Percentiles rank a stretch among this genome's conserved stretches.
Evolutionary conservation across 2,888 invertebrate genomes (phyloP).

Genomic region (Andrena fulva): DNA sequence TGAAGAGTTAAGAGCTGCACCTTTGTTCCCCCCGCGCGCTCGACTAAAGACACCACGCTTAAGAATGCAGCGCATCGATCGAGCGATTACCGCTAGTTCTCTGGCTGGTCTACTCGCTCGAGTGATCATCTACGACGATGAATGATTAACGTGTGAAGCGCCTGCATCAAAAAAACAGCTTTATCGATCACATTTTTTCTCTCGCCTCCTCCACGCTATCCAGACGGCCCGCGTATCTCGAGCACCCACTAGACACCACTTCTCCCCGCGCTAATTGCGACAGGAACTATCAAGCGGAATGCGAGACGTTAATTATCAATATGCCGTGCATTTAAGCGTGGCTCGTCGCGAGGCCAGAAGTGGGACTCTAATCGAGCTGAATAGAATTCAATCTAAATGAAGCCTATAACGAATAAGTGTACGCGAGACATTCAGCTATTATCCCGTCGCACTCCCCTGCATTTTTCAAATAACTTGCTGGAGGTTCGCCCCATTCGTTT

Average conservation of each 20-base stretch:
- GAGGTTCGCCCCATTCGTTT: no score
- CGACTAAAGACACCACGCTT: conserved; percentile 36
- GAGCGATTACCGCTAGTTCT: conserved; percentile 39
- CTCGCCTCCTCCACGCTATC: conserved; percentile 22
- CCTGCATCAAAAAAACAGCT: conserved; percentile 45
- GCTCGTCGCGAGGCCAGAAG: conserved; percentile 8
- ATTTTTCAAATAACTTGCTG: no score
- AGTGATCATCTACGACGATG: conserved; percentile 53
- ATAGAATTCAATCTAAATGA: no score
- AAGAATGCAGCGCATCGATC: conserved; percentile 54
- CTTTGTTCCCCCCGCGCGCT: conserved; percentile 38
- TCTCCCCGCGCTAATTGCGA: conserved; percentile 28
- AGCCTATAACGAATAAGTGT: no score
- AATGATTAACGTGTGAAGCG: conserved; percentile 51
- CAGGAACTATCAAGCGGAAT: conserved; percentile 16
- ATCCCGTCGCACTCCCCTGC: no score
- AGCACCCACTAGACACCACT: conserved; percentile 34
- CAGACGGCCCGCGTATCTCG: conserved; percentile 34
- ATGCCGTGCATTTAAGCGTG: conserved; percentile 4
- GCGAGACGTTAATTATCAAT: background rate
- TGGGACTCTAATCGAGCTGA: no score
- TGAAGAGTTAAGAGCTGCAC: conserved; percentile 51
- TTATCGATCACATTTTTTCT: conserved; percentile 35
- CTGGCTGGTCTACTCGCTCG: conserved; percentile 28
- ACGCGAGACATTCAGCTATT: no score